Evolutionary conservation across 2,797 vertebrate species (phyloP), one percentile per base, ranked within the genome.

Genomic region (Peromyscus aztecus): DNA sequence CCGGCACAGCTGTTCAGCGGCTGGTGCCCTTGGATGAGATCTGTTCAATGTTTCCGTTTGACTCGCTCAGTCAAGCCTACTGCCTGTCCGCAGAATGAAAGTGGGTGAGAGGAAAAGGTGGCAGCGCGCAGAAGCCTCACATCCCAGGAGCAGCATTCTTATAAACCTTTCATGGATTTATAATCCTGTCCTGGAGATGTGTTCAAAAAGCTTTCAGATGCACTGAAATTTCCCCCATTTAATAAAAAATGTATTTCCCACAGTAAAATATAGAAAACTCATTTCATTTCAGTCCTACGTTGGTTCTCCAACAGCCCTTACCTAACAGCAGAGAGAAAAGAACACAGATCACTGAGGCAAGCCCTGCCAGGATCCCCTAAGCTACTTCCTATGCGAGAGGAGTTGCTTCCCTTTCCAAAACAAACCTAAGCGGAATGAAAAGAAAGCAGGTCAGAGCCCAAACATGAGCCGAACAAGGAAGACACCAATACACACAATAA

Each of bases 1-100:
- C 85, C 78, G 77, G 52, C 92, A 78, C 89, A 96, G 97, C 89
- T 97, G 98, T 96, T 97, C 84, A 71, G 85, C 97, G 84, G 90
- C 76, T 55, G 63, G 27, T 57, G 83, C 75, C 49, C 95, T 94
- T 94, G 90, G 85, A 92, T 81, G 49, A n/a, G 23, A 63, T 84
- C 85, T 81, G 31, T 16, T 91, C 75, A 92, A 76, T 92, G 90
- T 90, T 94, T 89, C 71, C 88, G 91, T 94, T 92, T 89, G 92
- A 92, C 29, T 94, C 85, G 43, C 88, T 57, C 73, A 75, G 75
- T 69, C 85, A 92, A 95, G 83, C 73, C 91, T 92, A 31, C 12
- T 31, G 71, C 57, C 69, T 88, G 0, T 76, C 85, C 81, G 21
- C 65, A 80, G 24, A 71, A 34, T 57, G 69, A 49, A 83, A 43